A percentile compares a stretch with the other conserved stretches of the same genome.
These are phyloP conservation scores for Pangasius larnaudii DNA, from an alignment of 2,797 vertebrate genomes.

Conservation along the genomic window DNA sequence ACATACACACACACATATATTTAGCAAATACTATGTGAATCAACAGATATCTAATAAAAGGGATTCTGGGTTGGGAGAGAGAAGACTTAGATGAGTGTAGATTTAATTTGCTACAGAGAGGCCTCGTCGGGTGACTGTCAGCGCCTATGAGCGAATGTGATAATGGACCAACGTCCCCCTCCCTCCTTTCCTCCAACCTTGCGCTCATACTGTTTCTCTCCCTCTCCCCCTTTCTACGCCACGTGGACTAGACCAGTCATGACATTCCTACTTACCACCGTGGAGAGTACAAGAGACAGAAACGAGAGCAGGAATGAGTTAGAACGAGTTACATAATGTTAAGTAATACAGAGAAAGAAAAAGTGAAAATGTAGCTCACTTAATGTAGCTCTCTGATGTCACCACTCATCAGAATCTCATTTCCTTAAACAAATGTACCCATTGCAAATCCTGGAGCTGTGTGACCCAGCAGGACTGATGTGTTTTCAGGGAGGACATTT, in stretches of 20 bases:
- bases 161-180: slow-evolving; percentile 67
- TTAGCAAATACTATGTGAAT: slow-evolving; percentile 10
- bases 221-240: slow-evolving; percentile 60
- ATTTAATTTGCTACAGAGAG: slow-evolving; percentile 74
- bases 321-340: slow-evolving; percentile 54
- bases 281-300: slow-evolving; percentile 43
- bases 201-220: not conserved
- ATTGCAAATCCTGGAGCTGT: slow-evolving; percentile 37
- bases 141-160: slow-evolving; percentile 68
- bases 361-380: slow-evolving; percentile 40
- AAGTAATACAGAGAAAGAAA: slow-evolving; percentile 16
- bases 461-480: not conserved
- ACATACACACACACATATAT: not conserved
- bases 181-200: not conserved
- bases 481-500: slow-evolving; percentile 22
- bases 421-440: slow-evolving; percentile 49
- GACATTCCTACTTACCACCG: slow-evolving; percentile 55
- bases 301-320: slow-evolving; percentile 46
- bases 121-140: slow-evolving; percentile 69
- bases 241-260: slow-evolving; percentile 58
- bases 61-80: slow-evolving; percentile 62
- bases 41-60: slow-evolving; percentile 59
- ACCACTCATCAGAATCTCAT: slow-evolving; percentile 42
- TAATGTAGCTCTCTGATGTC: slow-evolving; percentile 10
- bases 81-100: slow-evolving; percentile 72